These are phyloP conservation scores for Diarsia mendica DNA, from an alignment of 2,888 invertebrate genomes.

Conservation along the genomic window DNA sequence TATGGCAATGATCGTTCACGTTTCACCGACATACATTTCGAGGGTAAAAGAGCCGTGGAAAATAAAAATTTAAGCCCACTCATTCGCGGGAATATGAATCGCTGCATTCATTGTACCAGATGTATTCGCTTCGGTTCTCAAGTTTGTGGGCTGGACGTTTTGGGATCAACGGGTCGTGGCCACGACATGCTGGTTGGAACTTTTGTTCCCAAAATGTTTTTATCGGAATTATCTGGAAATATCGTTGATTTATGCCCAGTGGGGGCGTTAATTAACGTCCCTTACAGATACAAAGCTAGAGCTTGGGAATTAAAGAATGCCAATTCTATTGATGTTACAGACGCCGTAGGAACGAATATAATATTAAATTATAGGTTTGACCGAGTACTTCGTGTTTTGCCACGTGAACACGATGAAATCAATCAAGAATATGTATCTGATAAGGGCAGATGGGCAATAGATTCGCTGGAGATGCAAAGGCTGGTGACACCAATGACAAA, in stretches of 20 bases:
- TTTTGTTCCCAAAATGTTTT: constrained; percentile 98
- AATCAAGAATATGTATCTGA: constrained; percentile 99
- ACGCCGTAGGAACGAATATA: constrained; percentile 86
- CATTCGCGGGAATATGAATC: constrained; percentile 99
- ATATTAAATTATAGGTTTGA: constrained; percentile 80
- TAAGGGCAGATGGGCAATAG: constrained; percentile 98
- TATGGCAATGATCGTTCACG: constrained; percentile 98
- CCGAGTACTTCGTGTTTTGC: constrained; percentile 81
- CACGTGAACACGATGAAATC: constrained; percentile 84
- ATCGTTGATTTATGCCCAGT: constrained; percentile 99
- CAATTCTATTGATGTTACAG: constrained; percentile 86
- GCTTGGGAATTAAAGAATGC: constrained; percentile 98
- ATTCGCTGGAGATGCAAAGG: constrained; percentile 98
- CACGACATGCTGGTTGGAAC: constrained; percentile 99
- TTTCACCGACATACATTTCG: constrained; percentile 96
- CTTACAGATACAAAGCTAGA: constrained; percentile 98
- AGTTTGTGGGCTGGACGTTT: constrained; percentile 98
- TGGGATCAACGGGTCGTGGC: constrained; percentile 97
- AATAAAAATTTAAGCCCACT: constrained; percentile 99
- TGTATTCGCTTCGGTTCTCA: constrained; percentile 99
- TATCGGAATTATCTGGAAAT: constrained; percentile 99
- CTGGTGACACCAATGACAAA: constrained; percentile 97
- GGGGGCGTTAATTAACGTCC: constrained; percentile 98
- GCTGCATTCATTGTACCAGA: constrained; percentile 99
- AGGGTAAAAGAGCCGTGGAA: constrained; percentile 98